Base-by-base conservation (phyloP, 1,140 invertebrate genomes). In the Daktulosphaira vitifoliae region DNA sequence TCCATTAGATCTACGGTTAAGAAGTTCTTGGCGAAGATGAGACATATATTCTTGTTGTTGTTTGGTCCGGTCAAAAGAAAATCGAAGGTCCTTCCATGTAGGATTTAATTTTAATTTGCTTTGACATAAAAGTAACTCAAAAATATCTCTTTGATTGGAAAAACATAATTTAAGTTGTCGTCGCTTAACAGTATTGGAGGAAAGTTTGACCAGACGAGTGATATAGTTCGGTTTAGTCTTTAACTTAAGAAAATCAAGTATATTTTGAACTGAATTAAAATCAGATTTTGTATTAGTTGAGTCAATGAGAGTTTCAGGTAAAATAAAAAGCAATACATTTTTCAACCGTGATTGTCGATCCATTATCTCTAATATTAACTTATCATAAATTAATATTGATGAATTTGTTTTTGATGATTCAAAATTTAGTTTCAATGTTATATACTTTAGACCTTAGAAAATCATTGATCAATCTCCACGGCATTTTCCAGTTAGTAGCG, bases 121-220 rank as follows among this genome's bases (percentile, higher is more conserved):
- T 50, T 50, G 48, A 50, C 23, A 50, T 29, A 23, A 50, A 15
- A 50, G 25, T 50, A 25, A 50, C 25, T 50, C 48, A 50, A 50
- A 50, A n/a, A 50, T 50, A 50, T 50, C 48, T 50, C 25, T 50
- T 50, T 50, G 48, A 50, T 50, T 18, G 11, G 23, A 50, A 16
- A 42, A 42, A 42, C n/a, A 16, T 42, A 42, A 42, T 42, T 42
- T 42, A 7, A 42, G 4, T 37, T 18, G 44, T 11, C 44, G 4
- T 13, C 18, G 44, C 23, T 48, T 48, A 22, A 22, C 4, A 23
- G 18, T 48, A 48, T 48, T 48, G 23, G 44, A 48, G n/a, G 44
- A 48, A 23, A 22, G 18, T 48, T 48, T 48, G 44, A 8, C 44
- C 18, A 48, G 44, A 23, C 18, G 44, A 48, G 44, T 48, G 44